Base-by-base conservation (phyloP, 2,797 vertebrate species). In the Yasuhikotakia modesta region DNA sequence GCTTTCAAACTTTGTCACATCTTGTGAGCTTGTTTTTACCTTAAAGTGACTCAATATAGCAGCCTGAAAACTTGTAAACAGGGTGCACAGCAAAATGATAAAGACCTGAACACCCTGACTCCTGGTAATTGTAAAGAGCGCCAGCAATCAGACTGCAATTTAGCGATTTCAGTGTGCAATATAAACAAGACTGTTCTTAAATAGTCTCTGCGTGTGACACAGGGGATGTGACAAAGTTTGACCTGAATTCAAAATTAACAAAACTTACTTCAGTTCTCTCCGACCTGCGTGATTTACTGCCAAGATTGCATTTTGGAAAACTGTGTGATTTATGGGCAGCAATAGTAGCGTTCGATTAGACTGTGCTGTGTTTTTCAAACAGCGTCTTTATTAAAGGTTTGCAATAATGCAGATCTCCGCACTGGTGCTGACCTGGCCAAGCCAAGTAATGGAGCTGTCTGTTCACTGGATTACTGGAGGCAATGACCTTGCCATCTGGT, bases 401-500 rank as follows among this genome's bases (percentile, higher is more conserved):
- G 39, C 60, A 61, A 14, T 27, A 72, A 22, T 45, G 55, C 55
- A 66, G 77, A 52, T 45, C 43, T 24, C 27, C 68, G 24, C 19
- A 11, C 43, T 58, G 63, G 50, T 45, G 70, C 81, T 88, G 90
- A 90, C 90, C 89, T 74, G 88, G 73, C 81, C 32, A 83, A 84
- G 81, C 88, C 85, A 78, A 85, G 84, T 88, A 89, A 90, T 85
- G 87, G 85, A 85, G 87, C 85, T 66, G 50, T 65, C 70, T 86
- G 88, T 84, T 91, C 91, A 87, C 91, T 91, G 92, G 89, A 91
- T 88, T 87, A 85, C 78, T 84, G 87, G 85, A 90, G 89, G 87
- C 84, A 88, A 90, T 93, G 91, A 93, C 92, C 92, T 93, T 91
- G 89, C 91, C 92, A 92, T 93, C 92, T 93, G 92, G 87, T 92